A percentile compares a stretch with the other conserved stretches of the same genome.
Conservation (phyloP, 1,140 invertebrate genomes). For the Chrysopa pallens region DNA sequence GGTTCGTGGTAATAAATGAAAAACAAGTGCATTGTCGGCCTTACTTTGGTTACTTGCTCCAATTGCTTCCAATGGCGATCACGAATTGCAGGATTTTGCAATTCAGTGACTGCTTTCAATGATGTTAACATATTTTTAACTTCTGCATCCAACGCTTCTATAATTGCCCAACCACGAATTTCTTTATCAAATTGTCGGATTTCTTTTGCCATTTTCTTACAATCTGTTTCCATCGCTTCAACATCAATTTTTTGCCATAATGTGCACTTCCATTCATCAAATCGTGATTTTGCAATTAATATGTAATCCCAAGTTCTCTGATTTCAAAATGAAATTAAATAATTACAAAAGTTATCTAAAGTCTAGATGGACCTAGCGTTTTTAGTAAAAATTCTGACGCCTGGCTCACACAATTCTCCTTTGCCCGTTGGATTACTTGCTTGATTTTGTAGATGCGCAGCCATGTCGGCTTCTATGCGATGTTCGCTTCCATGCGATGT, state of each 20-base stretch:
- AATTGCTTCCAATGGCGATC: conserved; percentile 86
- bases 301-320: conserved; percentile 82
- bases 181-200: conserved; percentile 74
- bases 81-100: conserved; percentile 86
- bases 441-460: no score
- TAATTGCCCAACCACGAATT: conserved; percentile 63
- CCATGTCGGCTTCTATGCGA: no score
- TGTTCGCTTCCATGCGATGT: no score
- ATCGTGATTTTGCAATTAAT: conserved; percentile 55
- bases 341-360: no score
- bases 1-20: no score
- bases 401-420: no score
- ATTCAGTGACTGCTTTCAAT: conserved; percentile 70
- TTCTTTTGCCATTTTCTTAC: conserved; percentile 79
- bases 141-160: conserved; percentile 44
- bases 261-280: conserved; percentile 84
- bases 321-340: conserved; percentile 1
- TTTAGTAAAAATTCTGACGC: no score
- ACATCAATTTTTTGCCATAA: conserved; percentile 86
- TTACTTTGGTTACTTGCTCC: conserved; percentile 76
- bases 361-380: no score
- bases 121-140: conserved; percentile 78
- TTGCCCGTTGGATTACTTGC: no score
- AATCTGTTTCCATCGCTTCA: conserved; percentile 86
- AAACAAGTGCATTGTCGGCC: no score